Conservation (phyloP, 2,113 vertebrate genomes). For the Pogonocichla stellata region DNA sequence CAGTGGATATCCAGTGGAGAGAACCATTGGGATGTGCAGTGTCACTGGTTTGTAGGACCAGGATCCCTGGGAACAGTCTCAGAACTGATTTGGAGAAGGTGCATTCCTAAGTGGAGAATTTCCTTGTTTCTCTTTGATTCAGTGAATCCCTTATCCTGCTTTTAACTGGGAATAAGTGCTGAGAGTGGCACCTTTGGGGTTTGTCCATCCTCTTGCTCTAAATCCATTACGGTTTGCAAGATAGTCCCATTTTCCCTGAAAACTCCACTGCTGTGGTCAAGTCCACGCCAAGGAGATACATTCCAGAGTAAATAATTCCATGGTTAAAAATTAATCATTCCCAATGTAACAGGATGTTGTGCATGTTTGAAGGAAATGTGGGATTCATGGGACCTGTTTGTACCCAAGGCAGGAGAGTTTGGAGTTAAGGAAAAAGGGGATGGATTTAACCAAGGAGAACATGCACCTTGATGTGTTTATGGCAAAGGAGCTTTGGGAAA, state of each 20-base stretch:
- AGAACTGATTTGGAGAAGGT: neutral
- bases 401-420: neutral
- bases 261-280: neutral
- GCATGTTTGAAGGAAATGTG: neutral
- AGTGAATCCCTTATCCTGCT: neutral
- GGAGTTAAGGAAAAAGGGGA: neutral
- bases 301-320: neutral
- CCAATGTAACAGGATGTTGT: neutral
- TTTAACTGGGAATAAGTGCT: neutral
- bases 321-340: neutral
- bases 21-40: neutral
- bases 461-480: neutral
- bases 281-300: rapidly evolving
- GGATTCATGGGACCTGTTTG: neutral
- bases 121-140: neutral
- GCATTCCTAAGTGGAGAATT: neutral
- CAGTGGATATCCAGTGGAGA: neutral
- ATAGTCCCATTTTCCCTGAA: neutral
- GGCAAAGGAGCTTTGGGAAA: neutral
- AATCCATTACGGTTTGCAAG: neutral
- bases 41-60: neutral
- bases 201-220: neutral
- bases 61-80: neutral
- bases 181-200: neutral
- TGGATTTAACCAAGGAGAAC: neutral